A percentile compares a stretch with the other conserved stretches of the same genome.
Conservation (phyloP, 2,113 vertebrate genomes). For the Cranoglanis bouderius region DNA sequence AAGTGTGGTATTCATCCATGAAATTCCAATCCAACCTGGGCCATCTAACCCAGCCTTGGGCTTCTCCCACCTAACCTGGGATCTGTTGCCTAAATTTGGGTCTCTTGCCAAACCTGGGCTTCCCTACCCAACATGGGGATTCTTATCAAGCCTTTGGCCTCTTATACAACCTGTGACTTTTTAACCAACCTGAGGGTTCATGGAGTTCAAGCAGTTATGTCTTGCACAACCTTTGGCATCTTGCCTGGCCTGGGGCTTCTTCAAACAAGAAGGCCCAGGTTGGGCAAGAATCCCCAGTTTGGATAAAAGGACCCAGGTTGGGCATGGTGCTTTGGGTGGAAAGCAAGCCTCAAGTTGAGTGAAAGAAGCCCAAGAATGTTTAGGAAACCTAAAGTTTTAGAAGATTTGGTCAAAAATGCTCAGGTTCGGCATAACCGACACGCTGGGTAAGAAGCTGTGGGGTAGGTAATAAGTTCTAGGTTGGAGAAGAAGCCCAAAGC, state of each 20-base stretch:
- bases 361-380: too few species aligned
- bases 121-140: background rate
- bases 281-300: too few species aligned
- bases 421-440: too few species aligned
- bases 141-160: background rate
- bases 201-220: background rate
- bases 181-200: background rate
- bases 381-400: too few species aligned
- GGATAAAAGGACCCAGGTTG: too few species aligned
- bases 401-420: too few species aligned
- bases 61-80: background rate
- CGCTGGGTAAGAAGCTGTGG: too few species aligned
- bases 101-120: background rate
- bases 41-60: background rate
- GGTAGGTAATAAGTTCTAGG: too few species aligned
- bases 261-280: too few species aligned
- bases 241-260: background rate
- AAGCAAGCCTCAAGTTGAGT: too few species aligned
- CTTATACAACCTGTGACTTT: background rate
- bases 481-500: too few species aligned
- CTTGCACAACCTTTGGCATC: background rate
- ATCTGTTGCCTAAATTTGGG: background rate
- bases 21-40: background rate
- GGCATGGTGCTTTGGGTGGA: too few species aligned
- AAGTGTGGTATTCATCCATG: background rate